These are phyloP conservation scores for Nothoprocta perdicaria DNA, from an alignment of 2,113 vertebrate species.

Conservation along the genomic window DNA sequence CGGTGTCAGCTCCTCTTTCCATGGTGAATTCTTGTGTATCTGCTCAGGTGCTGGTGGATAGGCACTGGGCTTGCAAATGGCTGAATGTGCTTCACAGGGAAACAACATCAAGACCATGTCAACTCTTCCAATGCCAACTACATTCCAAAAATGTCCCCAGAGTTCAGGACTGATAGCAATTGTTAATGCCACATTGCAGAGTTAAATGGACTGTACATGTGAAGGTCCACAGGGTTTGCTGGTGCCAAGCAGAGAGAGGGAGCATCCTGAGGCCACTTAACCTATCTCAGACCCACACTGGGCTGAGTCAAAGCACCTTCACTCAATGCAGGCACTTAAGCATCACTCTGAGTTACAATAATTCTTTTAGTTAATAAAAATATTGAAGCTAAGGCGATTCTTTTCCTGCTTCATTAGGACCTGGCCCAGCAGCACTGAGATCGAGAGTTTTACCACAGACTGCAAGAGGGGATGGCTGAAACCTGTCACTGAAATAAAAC, in stretches of 20 bases:
- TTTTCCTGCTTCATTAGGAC: background rate
- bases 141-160: background rate
- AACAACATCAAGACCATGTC: background rate
- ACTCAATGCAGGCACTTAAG: background rate
- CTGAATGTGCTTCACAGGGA: background rate
- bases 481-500: background rate
- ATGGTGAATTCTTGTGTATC: background rate
- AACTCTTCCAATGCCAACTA: background rate
- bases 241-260: background rate
- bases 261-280: background rate
- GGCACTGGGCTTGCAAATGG: background rate
- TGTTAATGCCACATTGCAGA: background rate
- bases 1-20: background rate
- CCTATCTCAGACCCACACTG: fast-evolving
- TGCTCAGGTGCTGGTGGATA: background rate
- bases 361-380: background rate
- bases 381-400: background rate
- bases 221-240: background rate
- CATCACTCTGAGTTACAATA: background rate
- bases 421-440: background rate
- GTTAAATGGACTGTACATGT: background rate
- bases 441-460: background rate
- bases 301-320: background rate
- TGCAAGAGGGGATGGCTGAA: background rate
- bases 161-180: background rate